Evolutionary conservation across 2,888 invertebrate species (phyloP), one percentile per base, ranked within the genome.

Genomic region (Rhamnusium bicolor): DNA sequence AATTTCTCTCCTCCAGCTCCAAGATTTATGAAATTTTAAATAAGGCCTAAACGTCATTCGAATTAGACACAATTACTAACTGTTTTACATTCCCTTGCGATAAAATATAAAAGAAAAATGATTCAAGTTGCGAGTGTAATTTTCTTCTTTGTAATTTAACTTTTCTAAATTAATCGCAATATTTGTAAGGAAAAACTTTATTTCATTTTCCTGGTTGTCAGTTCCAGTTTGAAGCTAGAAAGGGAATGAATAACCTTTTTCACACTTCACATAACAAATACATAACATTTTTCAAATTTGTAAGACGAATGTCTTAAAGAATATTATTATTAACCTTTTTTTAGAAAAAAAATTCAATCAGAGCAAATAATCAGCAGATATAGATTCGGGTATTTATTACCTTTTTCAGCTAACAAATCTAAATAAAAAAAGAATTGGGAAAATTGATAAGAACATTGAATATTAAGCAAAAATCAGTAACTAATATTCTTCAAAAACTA

Each of bases 71-170:
- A 67, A 65, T 46, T 56, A 29, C 32, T 40, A 29, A 56, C 19
- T 56, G 46, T 67, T 27, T 32, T 40, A 51, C 67, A 19, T 56
- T 67, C 19, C 32, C 67, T 21, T 24, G 29, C 19, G n/a, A 32
- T 32, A 40, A 46, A 67, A 40, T 24, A 53, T 53, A 56, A 67
- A 67, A 67, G 67, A 67, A 67, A 66, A 67, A 67, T 56, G 24
- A 56, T 51, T 54, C 46, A 40, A 67, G 67, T 67, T 67, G 67
- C 24, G 46, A 67, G 21, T 29, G 67, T 56, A 56, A 67, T 67
- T 67, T 56, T 56, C 21, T 56, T 67, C 67, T 67, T 56, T 67
- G 51, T 51, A 67, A 67, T 67, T 67, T 67, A 67, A 67, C 67
- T 67, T 67, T 67, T 46, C 56, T 19, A 67, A 67, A 56, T 67